Base-by-base conservation (phyloP, 2,113 vertebrate genomes). In the Xyrauchen texanus region DNA sequence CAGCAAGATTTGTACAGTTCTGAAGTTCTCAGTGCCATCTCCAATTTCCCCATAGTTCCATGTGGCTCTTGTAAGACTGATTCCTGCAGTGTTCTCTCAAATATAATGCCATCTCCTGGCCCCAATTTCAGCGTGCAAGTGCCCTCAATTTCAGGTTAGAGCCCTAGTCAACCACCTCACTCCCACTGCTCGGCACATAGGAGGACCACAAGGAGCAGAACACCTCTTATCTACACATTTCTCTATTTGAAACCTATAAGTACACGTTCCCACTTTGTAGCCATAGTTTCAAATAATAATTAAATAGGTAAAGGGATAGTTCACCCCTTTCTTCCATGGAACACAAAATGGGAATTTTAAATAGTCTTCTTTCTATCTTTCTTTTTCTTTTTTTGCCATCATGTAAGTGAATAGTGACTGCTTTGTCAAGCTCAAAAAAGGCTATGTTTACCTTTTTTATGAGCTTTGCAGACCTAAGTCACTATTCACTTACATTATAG, bases 81-180 rank as follows among this genome's bases (percentile, higher is more conserved):
- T 76, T 68, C 53, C 83, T 79, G 77, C 76, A 85, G 84, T 82
- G 81, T 80, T 67, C 75, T 86, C 83, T 86, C 85, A 77, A 84
- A 86, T 84, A 82, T 90, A 91, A 90, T 82, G 81, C 82, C 82
- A 86, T 89, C 79, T 85, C 83, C 80, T 85, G 86, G 86, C 89
- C 90, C 34, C 90, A 88, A 89, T 90, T 87, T 89, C 85, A 67
- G 79, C 77, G 52, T 78, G 85, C 85, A 87, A 79, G 85, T 87
- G 88, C 87, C 86, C 85, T 85, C 89, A 87, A 86, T 88, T 88
- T 90, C 77, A 84, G 79, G 80, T 81, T 82, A 34, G 21, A 34
- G 21, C 21, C 21, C 52, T 12, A n/a, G 21, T 5, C 63, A 82
- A 8, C 67, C 64, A 68, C 65, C 7, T 34, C 11, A 70, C 69